phyloP scores from a whole-genome alignment of 2,113 vertebrate genomes.

The Entosphenus tridentatus region DNA sequence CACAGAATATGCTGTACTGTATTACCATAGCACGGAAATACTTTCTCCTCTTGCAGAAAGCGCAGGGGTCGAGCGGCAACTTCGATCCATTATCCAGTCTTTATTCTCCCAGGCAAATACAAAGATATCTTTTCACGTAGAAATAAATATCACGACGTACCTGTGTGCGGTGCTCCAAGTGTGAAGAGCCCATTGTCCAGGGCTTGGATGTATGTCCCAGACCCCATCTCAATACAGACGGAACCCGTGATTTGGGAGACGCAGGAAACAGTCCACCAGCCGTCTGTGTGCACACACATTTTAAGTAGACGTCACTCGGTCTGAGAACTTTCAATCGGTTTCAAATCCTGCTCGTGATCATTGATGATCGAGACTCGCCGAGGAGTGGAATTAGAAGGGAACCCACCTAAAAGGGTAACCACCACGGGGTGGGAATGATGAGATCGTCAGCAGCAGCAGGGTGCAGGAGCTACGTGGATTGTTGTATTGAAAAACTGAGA shows the following conservation, averaged over 20 bases:
- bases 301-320: not conserved
- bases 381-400: not conserved
- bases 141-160: constrained; percentile 16
- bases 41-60: too few relatives aligned
- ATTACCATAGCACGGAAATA: too few relatives aligned
- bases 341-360: not conserved
- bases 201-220: constrained; percentile 61
- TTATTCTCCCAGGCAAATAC: too few relatives aligned
- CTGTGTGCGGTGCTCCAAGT: constrained; percentile 62
- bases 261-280: constrained; percentile 53
- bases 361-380: not conserved
- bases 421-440: not conserved
- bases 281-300: constrained; percentile 24
- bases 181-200: constrained; percentile 88
- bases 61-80: too few relatives aligned
- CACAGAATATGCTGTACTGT: too few relatives aligned
- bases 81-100: too few relatives aligned
- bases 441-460: not conserved
- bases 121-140: too few relatives aligned
- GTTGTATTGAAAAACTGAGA: too few relatives aligned
- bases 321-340: not conserved
- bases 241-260: constrained; percentile 67
- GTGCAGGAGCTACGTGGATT: too few relatives aligned
- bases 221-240: constrained; percentile 82
- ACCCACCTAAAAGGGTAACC: not conserved